Conservation (phyloP, 2,113 vertebrate genomes). For the Onychorhynchus coronatus region DNA sequence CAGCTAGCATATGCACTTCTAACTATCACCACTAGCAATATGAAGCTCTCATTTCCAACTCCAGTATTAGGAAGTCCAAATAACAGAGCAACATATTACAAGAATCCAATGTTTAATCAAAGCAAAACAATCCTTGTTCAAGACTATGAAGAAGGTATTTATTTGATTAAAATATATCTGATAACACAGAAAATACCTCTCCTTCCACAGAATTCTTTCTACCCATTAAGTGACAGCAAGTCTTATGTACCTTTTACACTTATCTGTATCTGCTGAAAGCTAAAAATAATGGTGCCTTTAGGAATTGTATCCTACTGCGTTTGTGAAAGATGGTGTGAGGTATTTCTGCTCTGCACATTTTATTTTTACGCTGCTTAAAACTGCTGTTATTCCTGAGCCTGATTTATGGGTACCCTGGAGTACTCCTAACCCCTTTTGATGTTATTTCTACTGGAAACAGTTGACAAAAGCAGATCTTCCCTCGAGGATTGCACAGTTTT, state of each 20-base stretch:
- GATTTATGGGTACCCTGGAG: background rate
- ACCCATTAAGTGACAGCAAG: background rate
- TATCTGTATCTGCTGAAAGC: background rate
- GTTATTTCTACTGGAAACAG: constrained; percentile 7
- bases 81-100: background rate
- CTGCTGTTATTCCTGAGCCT: constrained; percentile 9
- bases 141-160: background rate
- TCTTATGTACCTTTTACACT: background rate
- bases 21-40: background rate
- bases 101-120: background rate
- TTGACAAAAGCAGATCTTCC: background rate
- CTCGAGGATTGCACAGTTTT: background rate
- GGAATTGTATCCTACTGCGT: background rate
- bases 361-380: constrained; percentile 6
- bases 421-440: constrained; percentile 11
- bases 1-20: background rate
- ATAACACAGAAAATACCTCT: background rate
- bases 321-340: background rate
- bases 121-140: background rate
- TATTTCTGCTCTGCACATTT: background rate
- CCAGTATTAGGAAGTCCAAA: background rate
- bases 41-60: background rate
- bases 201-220: background rate
- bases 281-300: constrained; percentile 52
- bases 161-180: background rate